Conservation (phyloP, 2,888 invertebrate genomes). For the Biston betularia region DNA sequence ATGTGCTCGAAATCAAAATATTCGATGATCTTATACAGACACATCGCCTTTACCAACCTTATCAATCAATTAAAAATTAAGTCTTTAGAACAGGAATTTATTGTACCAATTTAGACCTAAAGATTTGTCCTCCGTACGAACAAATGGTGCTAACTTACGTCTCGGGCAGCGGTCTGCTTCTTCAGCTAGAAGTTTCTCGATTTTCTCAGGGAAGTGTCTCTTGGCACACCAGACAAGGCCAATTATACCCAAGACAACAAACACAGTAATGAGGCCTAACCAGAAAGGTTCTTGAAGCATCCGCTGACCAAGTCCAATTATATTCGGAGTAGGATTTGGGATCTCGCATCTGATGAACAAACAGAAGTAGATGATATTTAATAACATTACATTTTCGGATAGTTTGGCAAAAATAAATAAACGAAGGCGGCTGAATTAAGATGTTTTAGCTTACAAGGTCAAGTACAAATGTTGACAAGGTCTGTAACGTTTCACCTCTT, state of each 20-base stretch:
- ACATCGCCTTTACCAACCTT: constrained; percentile 27
- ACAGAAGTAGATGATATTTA: constrained; percentile 21
- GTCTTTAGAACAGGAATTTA: not conserved
- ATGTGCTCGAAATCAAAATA: constrained; percentile 36
- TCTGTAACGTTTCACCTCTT: constrained; percentile 59
- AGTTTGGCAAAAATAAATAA: too few relatives aligned
- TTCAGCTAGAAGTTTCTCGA: constrained; percentile 93
- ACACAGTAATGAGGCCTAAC: constrained; percentile 94
- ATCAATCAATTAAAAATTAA: not conserved
- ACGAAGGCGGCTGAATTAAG: too few relatives aligned
- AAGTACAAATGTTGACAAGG: too few relatives aligned
- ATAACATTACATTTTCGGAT: too few relatives aligned
- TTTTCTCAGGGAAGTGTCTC: constrained; percentile 94
- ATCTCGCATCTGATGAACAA: constrained; percentile 89
- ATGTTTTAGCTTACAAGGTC: too few relatives aligned
- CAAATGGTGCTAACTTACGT: constrained; percentile 77
- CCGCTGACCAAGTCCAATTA: constrained; percentile 88
- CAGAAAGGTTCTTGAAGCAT: constrained; percentile 96
- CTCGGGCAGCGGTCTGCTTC: constrained; percentile 91
- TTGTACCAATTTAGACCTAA: constrained; percentile 57
- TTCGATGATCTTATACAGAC: constrained; percentile 38
- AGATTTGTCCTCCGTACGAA: constrained; percentile 65
- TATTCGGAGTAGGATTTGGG: constrained; percentile 84
- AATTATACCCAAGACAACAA: constrained; percentile 91
- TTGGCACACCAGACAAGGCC: constrained; percentile 94